Conservation (phyloP, 2,113 vertebrate species). For the Passer domesticus region DNA sequence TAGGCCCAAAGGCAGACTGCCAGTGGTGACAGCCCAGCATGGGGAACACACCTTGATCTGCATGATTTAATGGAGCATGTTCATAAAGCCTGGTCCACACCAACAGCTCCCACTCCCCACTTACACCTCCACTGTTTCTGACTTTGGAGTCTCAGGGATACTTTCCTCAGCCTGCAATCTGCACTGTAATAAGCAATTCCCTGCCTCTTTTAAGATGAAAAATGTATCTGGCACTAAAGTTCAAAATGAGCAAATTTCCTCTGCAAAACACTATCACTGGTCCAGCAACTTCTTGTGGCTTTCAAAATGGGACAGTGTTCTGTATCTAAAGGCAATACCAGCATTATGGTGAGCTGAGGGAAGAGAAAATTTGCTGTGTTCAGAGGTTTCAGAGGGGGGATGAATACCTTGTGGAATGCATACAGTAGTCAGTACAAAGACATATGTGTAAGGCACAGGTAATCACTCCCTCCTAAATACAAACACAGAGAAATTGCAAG, state of each 20-base stretch:
- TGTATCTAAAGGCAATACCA: background rate
- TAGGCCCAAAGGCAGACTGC: background rate
- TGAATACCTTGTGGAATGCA: background rate
- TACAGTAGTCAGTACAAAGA: background rate
- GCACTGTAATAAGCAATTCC: background rate
- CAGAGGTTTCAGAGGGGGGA: background rate
- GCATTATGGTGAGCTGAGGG: background rate
- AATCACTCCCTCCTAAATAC: background rate
- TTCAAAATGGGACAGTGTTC: background rate
- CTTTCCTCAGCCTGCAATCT: background rate
- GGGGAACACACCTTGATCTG: background rate
- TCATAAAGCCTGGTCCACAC: background rate
- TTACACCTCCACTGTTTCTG: background rate
- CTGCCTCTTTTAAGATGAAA: background rate
- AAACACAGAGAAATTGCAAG: background rate
- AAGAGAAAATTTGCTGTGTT: background rate
- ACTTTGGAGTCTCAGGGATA: background rate
- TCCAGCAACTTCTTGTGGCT: background rate
- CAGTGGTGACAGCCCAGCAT: rapidly evolving
- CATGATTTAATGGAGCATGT: background rate
- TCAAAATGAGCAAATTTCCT: background rate
- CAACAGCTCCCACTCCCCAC: background rate
- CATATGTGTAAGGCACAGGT: background rate
- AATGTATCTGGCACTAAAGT: background rate
- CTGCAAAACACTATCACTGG: background rate